Base-by-base conservation (phyloP, 2,797 vertebrate species). In the Gila robusta region DNA sequence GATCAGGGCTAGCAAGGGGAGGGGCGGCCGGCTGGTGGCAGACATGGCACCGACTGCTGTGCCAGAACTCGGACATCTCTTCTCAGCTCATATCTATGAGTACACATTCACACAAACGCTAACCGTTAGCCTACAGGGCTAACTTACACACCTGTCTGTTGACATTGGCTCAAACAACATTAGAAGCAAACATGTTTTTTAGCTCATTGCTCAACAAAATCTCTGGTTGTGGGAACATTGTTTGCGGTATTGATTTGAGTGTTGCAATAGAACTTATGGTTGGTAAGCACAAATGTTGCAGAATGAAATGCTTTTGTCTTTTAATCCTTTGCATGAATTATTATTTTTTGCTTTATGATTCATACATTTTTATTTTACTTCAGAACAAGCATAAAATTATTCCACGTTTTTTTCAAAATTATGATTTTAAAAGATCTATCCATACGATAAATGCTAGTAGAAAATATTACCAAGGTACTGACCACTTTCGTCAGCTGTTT, bases 1-100 rank as follows among this genome's bases (percentile, higher is more conserved):
- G 98, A 99, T 99, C 95, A 95, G 93, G 93, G 70, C 93, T 90
- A 89, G 91, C 91, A 89, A 92, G 91, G 90, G 92, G 90, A 92
- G 93, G 94, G 94, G 92, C 86, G 59, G 3, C 94, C 92, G 64
- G 87, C 86, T 89, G 87, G 86, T 88, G 89, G 88, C 79, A 89
- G 56, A 91, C 88, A 77, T 64, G 14, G 70, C 5, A 66, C 79
- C 7, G 76, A 73, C 83, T 70, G 52, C 86, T 54, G 90, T 88
- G 86, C 41, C 87, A 91, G 87, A 84, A 79, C 88, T 92, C 87
- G 86, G 88, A 90, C 82, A 91, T 93, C 92, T 91, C 84, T 73
- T 89, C 86, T 72, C 77, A 82, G 32, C 82, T 86, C 82, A 70
- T 49, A 73, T 77, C 85, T 89, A 89, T 83, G 85, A 91, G 90